Percentiles rank a stretch among this genome's conserved stretches.
phyloP scores from a whole-genome alignment of 2,888 invertebrate species.

The Stramonita haemastoma region DNA sequence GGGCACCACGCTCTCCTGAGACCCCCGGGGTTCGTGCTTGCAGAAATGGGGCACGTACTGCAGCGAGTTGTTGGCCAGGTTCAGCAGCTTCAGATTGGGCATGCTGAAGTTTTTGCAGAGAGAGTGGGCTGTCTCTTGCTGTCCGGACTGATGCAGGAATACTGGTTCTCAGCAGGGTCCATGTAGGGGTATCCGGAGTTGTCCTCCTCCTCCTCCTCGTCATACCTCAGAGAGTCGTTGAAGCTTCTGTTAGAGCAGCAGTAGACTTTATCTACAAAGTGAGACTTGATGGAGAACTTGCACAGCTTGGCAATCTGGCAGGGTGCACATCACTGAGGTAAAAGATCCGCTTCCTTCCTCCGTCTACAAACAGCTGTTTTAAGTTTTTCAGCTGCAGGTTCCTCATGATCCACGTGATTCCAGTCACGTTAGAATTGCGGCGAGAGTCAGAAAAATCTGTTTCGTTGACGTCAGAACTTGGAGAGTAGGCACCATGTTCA shows the following conservation, averaged over 20 bases:
- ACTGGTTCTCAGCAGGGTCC: background rate
- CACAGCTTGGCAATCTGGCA: background rate
- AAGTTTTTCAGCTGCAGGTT: background rate
- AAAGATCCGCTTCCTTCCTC: background rate
- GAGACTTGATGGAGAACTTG: constrained; percentile 29
- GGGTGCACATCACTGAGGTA: constrained; percentile 27
- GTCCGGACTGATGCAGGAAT: background rate
- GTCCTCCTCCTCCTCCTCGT: background rate
- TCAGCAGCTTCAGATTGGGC: constrained; percentile 16
- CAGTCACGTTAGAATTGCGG: background rate
- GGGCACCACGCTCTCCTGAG: background rate
- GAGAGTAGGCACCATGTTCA: background rate
- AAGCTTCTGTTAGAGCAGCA: background rate
- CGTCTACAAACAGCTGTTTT: constrained; percentile 9
- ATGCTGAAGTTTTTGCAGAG: background rate
- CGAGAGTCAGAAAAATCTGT: background rate
- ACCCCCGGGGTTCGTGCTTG: background rate
- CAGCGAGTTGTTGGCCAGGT: constrained; percentile 21
- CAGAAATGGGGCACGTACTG: constrained; percentile 29
- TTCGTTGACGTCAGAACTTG: constrained; percentile 21
- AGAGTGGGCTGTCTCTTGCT: background rate
- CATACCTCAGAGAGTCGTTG: background rate
- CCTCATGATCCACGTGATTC: background rate
- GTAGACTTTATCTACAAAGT: background rate
- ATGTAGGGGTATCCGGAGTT: background rate